phyloP scores from a whole-genome alignment of 2,888 invertebrate species.

The Hybos culiciformis region DNA sequence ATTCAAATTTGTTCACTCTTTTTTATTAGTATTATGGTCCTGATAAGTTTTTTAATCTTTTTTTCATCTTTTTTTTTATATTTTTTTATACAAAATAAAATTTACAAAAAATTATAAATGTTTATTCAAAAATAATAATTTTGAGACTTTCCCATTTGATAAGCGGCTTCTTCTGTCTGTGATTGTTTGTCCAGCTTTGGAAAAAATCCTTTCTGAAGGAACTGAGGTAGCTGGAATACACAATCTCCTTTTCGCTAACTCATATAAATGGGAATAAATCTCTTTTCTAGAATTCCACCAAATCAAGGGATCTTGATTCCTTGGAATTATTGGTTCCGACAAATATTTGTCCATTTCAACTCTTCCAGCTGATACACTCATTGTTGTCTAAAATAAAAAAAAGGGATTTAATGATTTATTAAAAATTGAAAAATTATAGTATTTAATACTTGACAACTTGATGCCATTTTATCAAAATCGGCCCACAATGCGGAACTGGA shows the following conservation, averaged over 20 bases:
- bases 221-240: conserved; percentile 1
- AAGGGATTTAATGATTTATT: too few species aligned
- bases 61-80: too few species aligned
- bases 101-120: too few species aligned
- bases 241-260: background rate
- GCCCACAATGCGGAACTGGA: background rate
- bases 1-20: too few species aligned
- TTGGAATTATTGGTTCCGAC: background rate
- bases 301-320: background rate
- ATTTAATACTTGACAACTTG: too few species aligned
- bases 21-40: too few species aligned
- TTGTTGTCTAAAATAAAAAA: too few species aligned
- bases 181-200: conserved; percentile 1
- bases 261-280: background rate
- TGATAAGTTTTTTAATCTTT: too few species aligned
- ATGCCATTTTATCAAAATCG: background rate
- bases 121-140: background rate
- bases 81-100: too few species aligned
- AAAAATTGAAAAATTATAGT: too few species aligned
- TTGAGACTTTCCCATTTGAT: background rate
- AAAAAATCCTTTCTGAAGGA: background rate
- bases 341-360: background rate
- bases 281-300: background rate
- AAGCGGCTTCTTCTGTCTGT: background rate
- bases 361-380: background rate